Evolutionary conservation across 1,140 invertebrate genomes (phyloP).

Genomic region (Drosophila seguyi): DNA sequence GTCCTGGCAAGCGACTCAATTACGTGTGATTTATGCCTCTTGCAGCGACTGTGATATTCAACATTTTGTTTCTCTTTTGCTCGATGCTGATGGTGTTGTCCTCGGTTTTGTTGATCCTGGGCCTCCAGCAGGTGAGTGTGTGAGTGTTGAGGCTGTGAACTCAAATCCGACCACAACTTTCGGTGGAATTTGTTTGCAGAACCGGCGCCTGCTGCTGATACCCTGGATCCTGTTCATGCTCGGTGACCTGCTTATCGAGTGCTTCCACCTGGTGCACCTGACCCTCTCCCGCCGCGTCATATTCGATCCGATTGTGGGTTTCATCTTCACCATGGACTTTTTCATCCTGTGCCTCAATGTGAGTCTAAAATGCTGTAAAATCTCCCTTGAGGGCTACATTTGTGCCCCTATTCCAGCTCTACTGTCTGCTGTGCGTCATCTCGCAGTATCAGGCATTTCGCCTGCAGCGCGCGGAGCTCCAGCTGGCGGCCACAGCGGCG

Average conservation of each 20-base stretch:
- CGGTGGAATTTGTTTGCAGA: constrained; percentile 39
- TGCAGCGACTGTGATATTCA: constrained; percentile 82
- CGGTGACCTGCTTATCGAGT: constrained; percentile 70
- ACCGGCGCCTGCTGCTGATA: constrained; percentile 70
- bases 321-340: constrained; percentile 79
- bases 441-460: constrained; percentile 73
- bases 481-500: constrained; percentile 26
- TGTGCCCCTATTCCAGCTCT: constrained; percentile 45
- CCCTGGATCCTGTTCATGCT: constrained; percentile 76
- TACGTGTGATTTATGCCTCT: constrained; percentile 53
- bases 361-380: constrained; percentile 24
- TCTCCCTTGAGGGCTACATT: not conserved
- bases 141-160: not conserved
- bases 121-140: constrained; percentile 66
- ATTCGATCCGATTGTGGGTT: constrained; percentile 79
- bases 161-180: not conserved
- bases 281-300: constrained; percentile 61
- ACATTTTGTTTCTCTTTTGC: constrained; percentile 78
- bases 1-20: constrained; percentile 20
- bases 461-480: constrained; percentile 45
- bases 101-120: constrained; percentile 64
- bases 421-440: constrained; percentile 74
- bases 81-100: constrained; percentile 71
- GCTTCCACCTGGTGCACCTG: constrained; percentile 66
- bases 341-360: constrained; percentile 78